These are phyloP conservation scores for Tyria jacobaeae DNA, from an alignment of 2,888 invertebrate genomes.

Conservation along the genomic window DNA sequence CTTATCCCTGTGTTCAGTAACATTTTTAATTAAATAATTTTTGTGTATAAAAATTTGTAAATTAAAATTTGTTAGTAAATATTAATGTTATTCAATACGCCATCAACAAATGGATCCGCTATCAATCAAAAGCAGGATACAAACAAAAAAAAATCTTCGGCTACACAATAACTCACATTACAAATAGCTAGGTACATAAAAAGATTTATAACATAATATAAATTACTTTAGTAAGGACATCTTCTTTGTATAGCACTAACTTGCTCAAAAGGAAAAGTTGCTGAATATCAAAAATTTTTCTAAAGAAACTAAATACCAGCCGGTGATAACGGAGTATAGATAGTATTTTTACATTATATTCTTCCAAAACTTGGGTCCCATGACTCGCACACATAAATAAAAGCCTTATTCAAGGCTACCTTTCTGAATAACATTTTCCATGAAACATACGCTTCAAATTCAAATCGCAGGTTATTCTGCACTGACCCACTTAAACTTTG, in stretches of 20 bases:
- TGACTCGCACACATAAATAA: conserved; percentile 36
- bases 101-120: too few species aligned
- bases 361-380: conserved; percentile 18
- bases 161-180: too few species aligned
- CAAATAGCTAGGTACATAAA: too few species aligned
- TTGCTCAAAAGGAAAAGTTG: conserved; percentile 15
- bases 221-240: conserved; percentile 11
- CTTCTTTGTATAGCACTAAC: conserved; percentile 15
- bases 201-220: too few species aligned
- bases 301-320: conserved; percentile 16
- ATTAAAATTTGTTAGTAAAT: too few species aligned
- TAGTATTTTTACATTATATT: conserved; percentile 17
- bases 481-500: conserved; percentile 47
- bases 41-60: too few species aligned
- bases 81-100: too few species aligned
- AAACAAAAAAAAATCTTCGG: too few species aligned
- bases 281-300: conserved; percentile 17
- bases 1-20: too few species aligned
- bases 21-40: too few species aligned
- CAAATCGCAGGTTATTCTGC: conserved; percentile 48
- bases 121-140: too few species aligned
- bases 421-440: conserved; percentile 47
- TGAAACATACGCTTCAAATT: conserved; percentile 50
- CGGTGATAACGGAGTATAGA: too few species aligned
- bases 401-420: conserved; percentile 33